Percentiles rank a stretch among this genome's conserved stretches.
These are phyloP conservation scores for Puntigrus tetrazona DNA, from an alignment of 2,113 vertebrate genomes.

Conservation along the genomic window DNA sequence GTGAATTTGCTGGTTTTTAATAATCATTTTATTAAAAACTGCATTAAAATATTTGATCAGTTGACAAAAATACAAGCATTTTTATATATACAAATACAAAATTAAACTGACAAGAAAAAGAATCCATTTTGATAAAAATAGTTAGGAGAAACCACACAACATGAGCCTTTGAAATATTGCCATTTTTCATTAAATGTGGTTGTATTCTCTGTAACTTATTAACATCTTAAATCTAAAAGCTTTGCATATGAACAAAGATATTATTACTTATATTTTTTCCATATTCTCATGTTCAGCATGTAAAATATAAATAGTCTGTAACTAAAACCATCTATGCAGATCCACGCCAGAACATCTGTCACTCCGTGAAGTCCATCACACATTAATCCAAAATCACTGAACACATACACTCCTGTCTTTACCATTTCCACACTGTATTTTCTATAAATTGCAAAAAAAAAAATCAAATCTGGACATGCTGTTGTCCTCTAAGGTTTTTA, in stretches of 20 bases:
- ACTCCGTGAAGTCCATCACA: not conserved
- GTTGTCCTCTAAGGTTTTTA: not conserved
- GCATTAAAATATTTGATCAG: constrained; percentile 63
- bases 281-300: constrained; percentile 13
- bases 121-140: not conserved
- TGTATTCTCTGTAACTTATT: too few species aligned
- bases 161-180: too few species aligned
- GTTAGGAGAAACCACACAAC: not conserved
- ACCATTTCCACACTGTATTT: not conserved
- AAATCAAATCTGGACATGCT: not conserved
- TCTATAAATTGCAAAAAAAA: not conserved
- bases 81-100: constrained; percentile 76
- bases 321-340: not conserved
- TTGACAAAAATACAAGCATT: constrained; percentile 68
- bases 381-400: not conserved
- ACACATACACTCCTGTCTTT: not conserved
- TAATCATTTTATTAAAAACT: constrained; percentile 77
- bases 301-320: constrained; percentile 39
- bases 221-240: not conserved
- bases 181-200: too few species aligned
- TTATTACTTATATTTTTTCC: not conserved
- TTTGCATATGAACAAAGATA: constrained; percentile 20
- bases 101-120: constrained; percentile 43
- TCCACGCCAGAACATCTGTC: not conserved
- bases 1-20: constrained; percentile 55